Base-by-base conservation (phyloP, 2,113 vertebrate genomes). In the Trichechus manatus region DNA sequence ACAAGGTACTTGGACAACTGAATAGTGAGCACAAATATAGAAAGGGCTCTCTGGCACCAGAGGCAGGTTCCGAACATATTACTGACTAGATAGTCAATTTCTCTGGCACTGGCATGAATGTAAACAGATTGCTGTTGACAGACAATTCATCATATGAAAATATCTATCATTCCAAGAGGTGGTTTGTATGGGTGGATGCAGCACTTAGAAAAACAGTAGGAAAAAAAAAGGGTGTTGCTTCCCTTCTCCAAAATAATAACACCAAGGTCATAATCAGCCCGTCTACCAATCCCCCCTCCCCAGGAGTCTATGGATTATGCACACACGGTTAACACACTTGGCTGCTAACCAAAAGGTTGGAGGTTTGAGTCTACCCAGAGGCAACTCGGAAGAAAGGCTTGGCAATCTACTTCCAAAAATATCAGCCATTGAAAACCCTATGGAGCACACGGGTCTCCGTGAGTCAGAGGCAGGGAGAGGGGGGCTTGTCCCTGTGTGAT, bases 1-100 rank as follows among this genome's bases (percentile, higher is more conserved):
- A 77, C 5, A 53, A 81, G 31, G 33, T 75, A 79, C 79, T 95
- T 93, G 79, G 93, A 95, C 82, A 96, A 42, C 86, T 83, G 78
- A 82, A 33, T 39, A 75, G 50, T n/a, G 39, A 97, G 66, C 81
- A 27, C 63, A 68, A 8, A 3, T 44, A 82, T 22, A 89, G 75
- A 93, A 91, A 63, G 19, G 27, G 56, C 25, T 94, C 93, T 75
- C 42, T 95, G 97, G 95, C 86, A 47, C 42, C 22, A 72, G 50
- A 90, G 77, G 59, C 1, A 1, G 74, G 47, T 53, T 95, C 88
- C 5, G 1, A 82, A 31, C 87, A 72, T 20, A 59, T 74, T 77
- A 50, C 63, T 82, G 89, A 95, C 70, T 80, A 88, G 77, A 83
- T 3, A 8, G 27, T 59, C 87, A 36, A 47, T 93, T 97, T 97